Base-by-base conservation (phyloP, 1,140 invertebrate species). In the Euwallacea fornicatus region DNA sequence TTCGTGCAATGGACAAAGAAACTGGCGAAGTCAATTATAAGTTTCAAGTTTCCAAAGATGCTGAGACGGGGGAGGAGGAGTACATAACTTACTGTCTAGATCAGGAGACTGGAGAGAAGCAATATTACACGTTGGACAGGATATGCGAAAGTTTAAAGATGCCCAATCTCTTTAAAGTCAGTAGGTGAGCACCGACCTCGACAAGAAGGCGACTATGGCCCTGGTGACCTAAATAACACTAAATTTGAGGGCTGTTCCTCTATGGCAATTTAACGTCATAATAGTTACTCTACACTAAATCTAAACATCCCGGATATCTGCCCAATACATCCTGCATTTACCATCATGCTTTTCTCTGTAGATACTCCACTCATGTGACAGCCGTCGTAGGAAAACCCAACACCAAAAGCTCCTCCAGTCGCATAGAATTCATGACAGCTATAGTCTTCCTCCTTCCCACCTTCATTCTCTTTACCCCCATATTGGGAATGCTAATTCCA, bases 101-200 rank as follows among this genome's bases (percentile, higher is more conserved):
- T n/a, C n/a, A 66, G 46, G 69, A 71, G 60, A 71, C 69, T 50
- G 69, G 69, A 0, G 69, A 71, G 42, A 66, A 66, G 46, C 61
- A 71, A 43, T 66, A 71, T 33, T 66, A 53, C 33, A 71, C 44
- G n/a, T 43, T 65, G 53, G 41, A 66, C n/a, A 42, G 44, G 13
- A 47, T 71, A 60, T 66, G 55, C n/a, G 21, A 66, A 1, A 66
- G 43, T 43, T 66, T 66, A 42, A 15, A 71, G n/a, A 66, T 60
- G 46, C 44, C 50, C 33, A 71, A 71, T 47, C 62, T 55, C 0
- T 71, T 71, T 43, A 65, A 66, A 66, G 53, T 71, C 8, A 71
- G 41, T 33, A 71, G 69, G 69, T 71, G 66, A 8, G n/a, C n/a
- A n/a, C 42, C 11, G 41, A 54, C 8, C n/a, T 50, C 9, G 46